Evolutionary conservation across 2,888 invertebrate species (phyloP), one percentile per base, ranked within the genome.

Genomic region (Scelioninae gen. 1): DNA sequence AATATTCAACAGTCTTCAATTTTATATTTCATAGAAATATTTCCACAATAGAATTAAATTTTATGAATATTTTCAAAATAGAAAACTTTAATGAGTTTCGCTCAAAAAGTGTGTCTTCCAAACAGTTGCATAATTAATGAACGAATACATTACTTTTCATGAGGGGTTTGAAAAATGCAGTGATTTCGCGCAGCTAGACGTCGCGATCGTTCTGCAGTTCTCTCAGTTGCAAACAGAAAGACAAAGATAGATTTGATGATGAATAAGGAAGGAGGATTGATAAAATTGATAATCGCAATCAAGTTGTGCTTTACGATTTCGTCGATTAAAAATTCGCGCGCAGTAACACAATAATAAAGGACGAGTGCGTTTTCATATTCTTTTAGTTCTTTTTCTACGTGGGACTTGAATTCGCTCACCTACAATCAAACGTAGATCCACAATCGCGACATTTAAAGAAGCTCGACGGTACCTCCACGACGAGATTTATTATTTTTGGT

Each of bases 391-490:
- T 31, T 75, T 45, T 71, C 68, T 69, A 66, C 13, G n/a, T 65
- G 38, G 47, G 34, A 55, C 23, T 71, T 58, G 53, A 13, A 29
- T 60, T 43, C 63, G 43, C 49, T 65, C 71, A 51, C 55, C 76
- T 81, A 76, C 63, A 65, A 76, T 66, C 66, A 69, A 72, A 76
- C 60, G 53, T 56, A 55, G 71, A 66, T 76, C 65, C 72, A 76
- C 72, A 77, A 76, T 77, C 77, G 77, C 69, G 79, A 72, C 79
- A 78, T 71, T 71, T 51, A 71, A 65, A 71, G 65, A 78, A 78
- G 78, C 78, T 78, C 71, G 65, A 62, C 53, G 16, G n/a, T 38
- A 60, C 71, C 58, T 60, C 69, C 9, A 55, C 10, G 43, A 47
- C n/a, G 71, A 60, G 38, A 60, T 71, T 45, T 34, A 69, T 69